phyloP scores from a whole-genome alignment of 2,797 vertebrate genomes.

The Xiphophorus birchmanni region DNA sequence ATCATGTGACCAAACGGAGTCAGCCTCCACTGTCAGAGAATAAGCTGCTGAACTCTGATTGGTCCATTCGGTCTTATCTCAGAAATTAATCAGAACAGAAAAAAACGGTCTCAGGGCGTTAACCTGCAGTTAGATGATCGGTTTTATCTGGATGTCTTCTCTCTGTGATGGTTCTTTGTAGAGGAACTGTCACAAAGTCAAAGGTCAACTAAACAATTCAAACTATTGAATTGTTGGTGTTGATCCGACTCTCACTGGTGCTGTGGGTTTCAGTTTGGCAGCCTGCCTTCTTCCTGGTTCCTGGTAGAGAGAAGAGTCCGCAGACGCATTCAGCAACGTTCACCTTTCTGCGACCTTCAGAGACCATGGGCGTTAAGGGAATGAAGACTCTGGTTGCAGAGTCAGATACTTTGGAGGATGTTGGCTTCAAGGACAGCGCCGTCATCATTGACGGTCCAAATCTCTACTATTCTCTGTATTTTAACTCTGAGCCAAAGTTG shows the following conservation, averaged over 20 bases:
- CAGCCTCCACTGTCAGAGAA: background rate
- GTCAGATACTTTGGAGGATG: background rate
- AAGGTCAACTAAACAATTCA: too few relatives aligned
- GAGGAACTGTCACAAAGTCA: too few relatives aligned
- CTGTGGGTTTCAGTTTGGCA: background rate
- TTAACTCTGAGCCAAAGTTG: background rate
- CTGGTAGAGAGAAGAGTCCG: background rate
- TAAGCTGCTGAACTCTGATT: background rate
- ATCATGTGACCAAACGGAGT: background rate
- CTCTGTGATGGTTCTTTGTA: too few relatives aligned
- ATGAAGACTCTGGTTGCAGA: background rate
- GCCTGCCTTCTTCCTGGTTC: background rate
- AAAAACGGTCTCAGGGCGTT: background rate
- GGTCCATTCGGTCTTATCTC: background rate
- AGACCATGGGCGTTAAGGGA: background rate
- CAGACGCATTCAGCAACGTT: background rate
- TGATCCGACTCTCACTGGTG: background rate
- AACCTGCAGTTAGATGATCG: too few relatives aligned
- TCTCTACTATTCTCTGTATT: background rate
- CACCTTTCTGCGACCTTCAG: rapidly evolving
- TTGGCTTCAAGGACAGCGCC: rapidly evolving
- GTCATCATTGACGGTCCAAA: conserved; percentile 13
- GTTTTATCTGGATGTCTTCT: background rate
- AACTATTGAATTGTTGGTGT: background rate
- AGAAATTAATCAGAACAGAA: background rate